Evolutionary conservation across 2,888 invertebrate genomes (phyloP).

Genomic region (Disparrhopalites patrizii): DNA sequence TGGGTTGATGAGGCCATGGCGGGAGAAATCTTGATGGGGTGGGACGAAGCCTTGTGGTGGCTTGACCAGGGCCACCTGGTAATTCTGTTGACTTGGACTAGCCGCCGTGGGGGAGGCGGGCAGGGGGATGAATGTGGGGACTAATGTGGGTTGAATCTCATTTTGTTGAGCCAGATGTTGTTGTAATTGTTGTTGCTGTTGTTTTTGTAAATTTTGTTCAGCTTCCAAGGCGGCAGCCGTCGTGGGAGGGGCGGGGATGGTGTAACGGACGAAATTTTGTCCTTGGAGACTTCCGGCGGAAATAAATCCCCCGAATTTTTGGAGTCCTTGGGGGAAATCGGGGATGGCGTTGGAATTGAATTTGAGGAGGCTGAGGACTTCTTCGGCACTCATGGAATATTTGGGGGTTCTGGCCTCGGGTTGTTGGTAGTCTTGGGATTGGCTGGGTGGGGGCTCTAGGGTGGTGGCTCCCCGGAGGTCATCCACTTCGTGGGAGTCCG

Average conservation of each 20-base stretch:
- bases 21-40: conserved; percentile 11
- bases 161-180: conserved; percentile 25
- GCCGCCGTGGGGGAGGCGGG: neutral
- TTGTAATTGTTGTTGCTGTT: conserved; percentile 20
- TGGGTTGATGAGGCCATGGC: conserved; percentile 11
- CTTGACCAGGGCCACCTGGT: conserved; percentile 12
- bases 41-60: conserved; percentile 11
- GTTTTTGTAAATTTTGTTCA: conserved; percentile 12
- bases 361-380: conserved; percentile 21
- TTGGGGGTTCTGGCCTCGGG: neutral
- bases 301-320: conserved; percentile 27
- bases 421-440: neutral
- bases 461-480: conserved; percentile 18
- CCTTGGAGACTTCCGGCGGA: neutral
- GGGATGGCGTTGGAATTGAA: neutral
- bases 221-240: neutral
- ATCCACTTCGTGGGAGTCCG: neutral
- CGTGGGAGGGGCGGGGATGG: too few relatives aligned
- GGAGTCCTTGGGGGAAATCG: neutral
- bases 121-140: conserved; percentile 9
- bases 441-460: conserved; percentile 10
- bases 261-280: conserved; percentile 12
- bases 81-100: conserved; percentile 9
- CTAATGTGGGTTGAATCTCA: conserved; percentile 1
- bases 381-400: conserved; percentile 17